Base-by-base conservation (phyloP, 1,140 invertebrate species). In the Temnothorax longispinosus region DNA sequence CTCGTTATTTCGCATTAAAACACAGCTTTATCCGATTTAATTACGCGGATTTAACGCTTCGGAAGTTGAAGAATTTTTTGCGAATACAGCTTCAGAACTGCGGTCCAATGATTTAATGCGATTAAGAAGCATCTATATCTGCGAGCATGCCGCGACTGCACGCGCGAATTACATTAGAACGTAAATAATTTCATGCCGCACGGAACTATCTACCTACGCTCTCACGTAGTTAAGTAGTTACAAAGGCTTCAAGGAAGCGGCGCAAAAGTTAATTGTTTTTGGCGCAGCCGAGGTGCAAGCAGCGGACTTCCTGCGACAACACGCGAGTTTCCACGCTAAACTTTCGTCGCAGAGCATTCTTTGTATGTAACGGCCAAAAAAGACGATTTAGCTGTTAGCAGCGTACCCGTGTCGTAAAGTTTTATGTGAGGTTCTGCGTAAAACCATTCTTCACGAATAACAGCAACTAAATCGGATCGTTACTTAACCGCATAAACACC, bases 241-340 rank as follows among this genome's bases (percentile, higher is more conserved):
- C 80, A 84, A 84, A 84, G 69, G 69, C 69, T 84, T 84, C 54
- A 27, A 84, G 69, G 69, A 62, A 84, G 69, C 80, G 80, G 69
- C 27, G 54, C 54, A 50, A 84, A 27, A 84, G 80, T 84, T 84
- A 84, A 84, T 84, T 84, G 69, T 84, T 84, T 84, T 84, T 75
- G 62, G 80, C 52, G 69, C 54, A 75, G 75, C 54, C 41, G 67
- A 84, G 41, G 56, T 74, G 56, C 44, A 56, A 44, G 78, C 38
- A 65, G 60, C 60, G 38, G 50, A 32, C 35, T 47, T 32, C 32
- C 54, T 35, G 80, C 54, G 54, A 84, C 65, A 82, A 11, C 69
- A 75, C 41, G 80, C 80, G 69, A 75, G 54, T 62, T 75, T 74
- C 54, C 27, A 60, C 38, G 65, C n/a, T 62, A 60, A 84, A 84